phyloP scores from a whole-genome alignment of 2,888 invertebrate genomes.

The Phragmatobia fuliginosa region DNA sequence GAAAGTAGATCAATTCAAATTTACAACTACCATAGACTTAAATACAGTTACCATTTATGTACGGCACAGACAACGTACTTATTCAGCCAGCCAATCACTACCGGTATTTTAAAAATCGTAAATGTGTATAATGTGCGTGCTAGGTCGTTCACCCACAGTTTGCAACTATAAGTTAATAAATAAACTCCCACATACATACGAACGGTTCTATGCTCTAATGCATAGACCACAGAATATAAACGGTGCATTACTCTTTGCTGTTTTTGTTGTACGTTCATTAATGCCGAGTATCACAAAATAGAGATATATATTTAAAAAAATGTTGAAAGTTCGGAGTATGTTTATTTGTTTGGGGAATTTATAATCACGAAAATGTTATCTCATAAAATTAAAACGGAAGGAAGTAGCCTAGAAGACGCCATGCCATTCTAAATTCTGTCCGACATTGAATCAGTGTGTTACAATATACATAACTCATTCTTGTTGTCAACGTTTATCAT shows the following conservation, averaged over 20 bases:
- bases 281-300: not conserved
- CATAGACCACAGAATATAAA: conserved; percentile 21
- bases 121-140: conserved; percentile 9
- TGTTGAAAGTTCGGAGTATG: not conserved
- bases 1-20: conserved; percentile 8
- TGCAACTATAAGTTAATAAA: conserved; percentile 21
- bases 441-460: not conserved
- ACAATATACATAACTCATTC: too few relatives aligned
- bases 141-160: conserved; percentile 16
- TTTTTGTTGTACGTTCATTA: conserved; percentile 4
- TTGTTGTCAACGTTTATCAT: too few relatives aligned
- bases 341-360: not conserved
- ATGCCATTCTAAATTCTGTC: not conserved
- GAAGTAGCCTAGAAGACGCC: not conserved
- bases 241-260: not conserved
- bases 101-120: conserved; percentile 13
- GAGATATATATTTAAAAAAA: not conserved
- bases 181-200: conserved; percentile 19
- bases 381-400: not conserved
- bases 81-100: not conserved
- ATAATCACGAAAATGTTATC: not conserved
- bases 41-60: not conserved
- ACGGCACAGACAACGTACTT: not conserved
- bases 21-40: not conserved
- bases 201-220: conserved; percentile 16